Conservation (phyloP, 2,888 invertebrate genomes). For the Dicranocentrus wangi region DNA sequence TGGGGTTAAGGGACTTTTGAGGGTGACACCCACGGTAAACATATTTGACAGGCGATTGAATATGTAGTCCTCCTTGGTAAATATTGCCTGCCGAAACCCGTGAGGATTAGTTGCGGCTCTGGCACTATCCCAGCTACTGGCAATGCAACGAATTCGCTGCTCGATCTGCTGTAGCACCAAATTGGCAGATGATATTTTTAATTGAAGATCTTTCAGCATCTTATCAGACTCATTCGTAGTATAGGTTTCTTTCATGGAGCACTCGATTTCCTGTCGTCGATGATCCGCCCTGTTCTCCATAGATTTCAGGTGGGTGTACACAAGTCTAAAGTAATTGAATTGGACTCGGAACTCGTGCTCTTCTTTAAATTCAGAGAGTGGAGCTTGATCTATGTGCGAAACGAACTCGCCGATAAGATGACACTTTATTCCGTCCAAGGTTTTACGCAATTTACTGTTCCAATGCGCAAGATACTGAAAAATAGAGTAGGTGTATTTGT, state of each 20-base stretch:
- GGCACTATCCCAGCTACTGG: constrained; percentile 45
- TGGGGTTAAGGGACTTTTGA: no score
- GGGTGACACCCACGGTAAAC: constrained; percentile 39
- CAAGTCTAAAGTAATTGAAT: constrained; percentile 44
- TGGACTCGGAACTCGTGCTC: constrained; percentile 54
- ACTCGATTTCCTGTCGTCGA: constrained; percentile 36
- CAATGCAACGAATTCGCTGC: constrained; percentile 38
- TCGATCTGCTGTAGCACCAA: constrained; percentile 34
- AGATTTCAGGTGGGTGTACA: constrained; percentile 47
- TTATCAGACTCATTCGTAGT: constrained; percentile 32
- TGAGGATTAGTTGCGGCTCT: constrained; percentile 40
- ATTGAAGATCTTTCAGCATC: constrained; percentile 24
- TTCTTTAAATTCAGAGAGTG: constrained; percentile 45
- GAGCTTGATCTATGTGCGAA: constrained; percentile 45
- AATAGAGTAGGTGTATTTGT: background rate
- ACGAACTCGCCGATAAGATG: constrained; percentile 50
- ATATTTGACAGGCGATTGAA: constrained; percentile 53
- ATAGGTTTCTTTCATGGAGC: constrained; percentile 18
- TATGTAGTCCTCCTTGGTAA: constrained; percentile 55
- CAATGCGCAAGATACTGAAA: constrained; percentile 31
- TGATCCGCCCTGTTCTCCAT: constrained; percentile 47
- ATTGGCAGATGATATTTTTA: constrained; percentile 25
- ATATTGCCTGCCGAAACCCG: constrained; percentile 43
- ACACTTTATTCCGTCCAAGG: constrained; percentile 22
- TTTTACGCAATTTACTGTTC: constrained; percentile 37